These are phyloP conservation scores for Parasteatoda lunata DNA, from an alignment of 2,888 invertebrate species.

Conservation along the genomic window DNA sequence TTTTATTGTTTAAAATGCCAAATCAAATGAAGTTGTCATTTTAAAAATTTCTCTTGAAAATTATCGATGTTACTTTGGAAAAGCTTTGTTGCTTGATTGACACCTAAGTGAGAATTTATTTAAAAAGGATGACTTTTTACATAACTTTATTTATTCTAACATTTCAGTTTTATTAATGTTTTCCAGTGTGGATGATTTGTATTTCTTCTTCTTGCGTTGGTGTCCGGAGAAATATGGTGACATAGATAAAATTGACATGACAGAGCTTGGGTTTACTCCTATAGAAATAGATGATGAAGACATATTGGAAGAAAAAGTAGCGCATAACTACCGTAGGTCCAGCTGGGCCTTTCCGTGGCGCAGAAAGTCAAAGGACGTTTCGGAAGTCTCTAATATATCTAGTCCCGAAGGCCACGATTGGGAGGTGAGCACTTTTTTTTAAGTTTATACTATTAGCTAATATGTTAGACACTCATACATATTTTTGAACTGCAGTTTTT, in stretches of 20 bases:
- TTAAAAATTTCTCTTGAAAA: too few species aligned
- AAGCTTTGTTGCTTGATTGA: too few species aligned
- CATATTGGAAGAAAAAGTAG: conserved; percentile 48
- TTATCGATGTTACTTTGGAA: too few species aligned
- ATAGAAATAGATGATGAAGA: conserved; percentile 87
- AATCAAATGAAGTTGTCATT: too few species aligned
- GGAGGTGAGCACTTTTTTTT: conserved; percentile 40
- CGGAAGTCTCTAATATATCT: conserved; percentile 32
- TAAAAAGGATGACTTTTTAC: too few species aligned
- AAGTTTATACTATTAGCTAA: not conserved
- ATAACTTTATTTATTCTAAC: not conserved
- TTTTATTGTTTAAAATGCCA: too few species aligned
- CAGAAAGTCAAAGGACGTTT: conserved; percentile 56
- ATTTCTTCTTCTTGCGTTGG: conserved; percentile 97
- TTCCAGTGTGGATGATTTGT: conserved; percentile 93
- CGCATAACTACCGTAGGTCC: conserved; percentile 71
- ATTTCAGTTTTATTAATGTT: not conserved
- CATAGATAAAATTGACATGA: conserved; percentile 83
- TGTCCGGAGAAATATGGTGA: conserved; percentile 96
- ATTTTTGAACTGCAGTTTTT: not conserved
- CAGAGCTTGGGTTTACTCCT: conserved; percentile 86
- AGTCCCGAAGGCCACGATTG: conserved; percentile 54
- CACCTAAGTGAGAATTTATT: too few species aligned
- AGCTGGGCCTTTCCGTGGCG: conserved; percentile 65
- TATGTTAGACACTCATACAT: not conserved